phyloP scores from a whole-genome alignment of 2,797 vertebrate species.

The Acropternis orthonyx region DNA sequence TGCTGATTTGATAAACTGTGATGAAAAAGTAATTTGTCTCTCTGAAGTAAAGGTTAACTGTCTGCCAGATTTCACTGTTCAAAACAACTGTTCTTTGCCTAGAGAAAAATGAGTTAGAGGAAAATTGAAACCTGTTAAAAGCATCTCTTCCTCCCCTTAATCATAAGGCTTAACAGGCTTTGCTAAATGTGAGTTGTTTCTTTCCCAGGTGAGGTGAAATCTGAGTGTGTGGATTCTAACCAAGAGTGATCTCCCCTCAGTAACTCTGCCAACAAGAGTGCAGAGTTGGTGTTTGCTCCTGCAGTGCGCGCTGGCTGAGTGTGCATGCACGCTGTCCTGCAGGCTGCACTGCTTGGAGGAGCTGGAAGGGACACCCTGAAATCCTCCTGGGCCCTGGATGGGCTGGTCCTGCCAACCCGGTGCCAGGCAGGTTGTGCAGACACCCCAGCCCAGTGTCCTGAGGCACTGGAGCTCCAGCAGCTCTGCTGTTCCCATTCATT shows the following conservation, averaged over 20 bases:
- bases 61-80: conserved; percentile 38
- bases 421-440: fast-evolving
- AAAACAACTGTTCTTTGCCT: conserved; percentile 56
- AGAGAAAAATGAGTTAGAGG: conserved; percentile 19
- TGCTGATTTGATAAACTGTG: conserved; percentile 63
- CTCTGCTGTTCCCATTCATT: not conserved
- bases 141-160: not conserved
- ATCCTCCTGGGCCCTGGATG: not conserved
- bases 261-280: not conserved
- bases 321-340: not conserved
- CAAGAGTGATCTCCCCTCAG: not conserved
- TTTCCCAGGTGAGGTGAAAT: not conserved
- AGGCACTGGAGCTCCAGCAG: not conserved
- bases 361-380: not conserved
- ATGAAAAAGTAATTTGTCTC: conserved; percentile 57
- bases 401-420: not conserved
- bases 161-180: not conserved
- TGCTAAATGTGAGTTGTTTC: not conserved
- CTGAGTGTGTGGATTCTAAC: not conserved
- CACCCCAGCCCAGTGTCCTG: not conserved
- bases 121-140: conserved; percentile 15
- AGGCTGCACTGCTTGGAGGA: fast-evolving
- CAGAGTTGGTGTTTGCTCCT: not conserved
- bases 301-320: fast-evolving
- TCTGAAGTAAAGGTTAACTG: conserved; percentile 62